Evolutionary conservation across 2,888 invertebrate genomes (phyloP), one percentile per base, ranked within the genome.

Genomic region (Chaitophorus viminalis): DNA sequence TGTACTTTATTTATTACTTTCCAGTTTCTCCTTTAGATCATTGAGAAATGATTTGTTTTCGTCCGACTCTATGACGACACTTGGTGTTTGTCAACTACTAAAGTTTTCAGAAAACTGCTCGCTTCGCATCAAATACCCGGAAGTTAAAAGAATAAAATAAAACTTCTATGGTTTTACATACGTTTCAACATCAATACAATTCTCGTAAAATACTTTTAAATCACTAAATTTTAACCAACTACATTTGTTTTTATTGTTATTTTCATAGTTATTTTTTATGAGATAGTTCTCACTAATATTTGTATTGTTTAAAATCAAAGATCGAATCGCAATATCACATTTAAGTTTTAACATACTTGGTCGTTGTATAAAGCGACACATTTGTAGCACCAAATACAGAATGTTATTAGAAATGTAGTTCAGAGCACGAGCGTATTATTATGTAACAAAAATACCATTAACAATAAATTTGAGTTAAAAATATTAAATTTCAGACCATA

Each of bases 201-300:
- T 33, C 72, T 72, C 36, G 72, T 72, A 72, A 72, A 72, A 33
- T 21, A 72, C 33, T 33, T 72, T 72, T 72, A 29, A 21, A 72
- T 72, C 17, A 36, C 21, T 72, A 72, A 17, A 21, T 72, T 72
- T 33, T 33, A 36, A 72, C 33, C 11, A 72, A 33, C 33, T 72
- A 21, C 33, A 72, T 36, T 72, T 36, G 5, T 18, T 72, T 72
- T 72, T 36, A 72, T 72, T 36, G 72, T 72, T 72, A 72, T 72
- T 0, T 72, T 33, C 21, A 33, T 36, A 21, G 60, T 60, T 21
- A 33, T 72, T 72, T 72, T 18, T 29, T 68, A 68, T 29, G 18
- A 33, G 6, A 36, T 33, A 29, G 36, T 21, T 21, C 68, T 68
- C n/a, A 25, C 4, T 11, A 68, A 68, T 21, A 21, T 5, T n/a